Base-by-base conservation (phyloP, 2,113 vertebrate genomes). In the Apodemus speciosus region DNA sequence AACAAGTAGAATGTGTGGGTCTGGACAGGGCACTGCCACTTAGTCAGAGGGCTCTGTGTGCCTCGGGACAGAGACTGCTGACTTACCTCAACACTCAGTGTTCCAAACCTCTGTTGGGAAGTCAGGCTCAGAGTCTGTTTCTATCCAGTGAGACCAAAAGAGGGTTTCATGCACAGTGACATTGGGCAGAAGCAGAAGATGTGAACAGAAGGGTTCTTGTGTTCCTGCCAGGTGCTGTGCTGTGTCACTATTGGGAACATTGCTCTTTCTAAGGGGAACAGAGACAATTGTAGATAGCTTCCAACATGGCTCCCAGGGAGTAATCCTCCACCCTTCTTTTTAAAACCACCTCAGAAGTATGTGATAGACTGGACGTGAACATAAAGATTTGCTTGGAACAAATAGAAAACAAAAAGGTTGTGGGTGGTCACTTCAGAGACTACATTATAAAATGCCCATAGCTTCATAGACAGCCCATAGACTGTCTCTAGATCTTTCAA, bases 181-280 rank as follows among this genome's bases (percentile, higher is more conserved):
- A 16, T 14, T 46, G 32, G 56, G 14, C 15, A 72, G 23, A 4
- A 4, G 8, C 15, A 72, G 23, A 6, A 4, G 8, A n/a, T 71
- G 11, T 16, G 20, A 25, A 0, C 6, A 4, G 23, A 68, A 25
- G 30, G 43, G 1, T 15, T 35, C 20, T 25, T 25, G 27, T 35
- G 20, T 21, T 68, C 58, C 7, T 64, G 0, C 43, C 27, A 38
- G 1, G 64, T 21, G 15, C 9, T 3, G 5, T 30, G 32, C 16
- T 25, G 2, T 3, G 16, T 25, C 14, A 16, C 38, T n/a, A 8
- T 38, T 2, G 7, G 2, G 27, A 9, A 2, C 21, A 1, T 66
- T 11, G 16, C 40, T 51, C 1, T 20, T 38, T 40, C 21, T 20
- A 81, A 35, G 56, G 49, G 79, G 58, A 40, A n/a, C 16, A 32